Base-by-base conservation (phyloP, 2,113 vertebrate species). In the Hydropotes inermis region DNA sequence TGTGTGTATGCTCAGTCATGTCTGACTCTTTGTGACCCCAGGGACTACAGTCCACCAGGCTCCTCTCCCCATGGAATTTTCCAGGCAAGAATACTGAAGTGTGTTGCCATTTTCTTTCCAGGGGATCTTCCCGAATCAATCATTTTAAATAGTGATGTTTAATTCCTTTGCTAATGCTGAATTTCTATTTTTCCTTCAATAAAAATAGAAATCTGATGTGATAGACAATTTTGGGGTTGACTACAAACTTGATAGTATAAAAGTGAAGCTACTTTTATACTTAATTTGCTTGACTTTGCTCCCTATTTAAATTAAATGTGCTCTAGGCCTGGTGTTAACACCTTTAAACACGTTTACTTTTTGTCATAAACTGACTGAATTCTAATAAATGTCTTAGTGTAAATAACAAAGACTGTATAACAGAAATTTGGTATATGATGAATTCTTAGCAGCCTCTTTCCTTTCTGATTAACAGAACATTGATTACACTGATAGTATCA, bases 251-350 rank as follows among this genome's bases (percentile, higher is more conserved):
- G 92, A 96, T 91, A 92, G 57, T 95, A 12, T 92, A 94, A 97
- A 76, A 94, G 30, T 95, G 95, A 96, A 98, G 60, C 54, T 98
- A 97, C 96, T 98, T 98, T 98, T 97, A 97, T 98, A 97, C 87
- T 94, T 98, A 82, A 97, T 97, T 98, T 98, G 89, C 78, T 84
- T 96, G 82, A 98, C 74, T 94, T 92, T 95, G 55, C 83, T 85
- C 52, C 58, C 45, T 94, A 43, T 67, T 84, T 79, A 95, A 94
- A 83, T 87, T 54, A 81, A 96, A 87, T 91, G 33, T 94, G 23
- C 15, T 91, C 1, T 57, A 87, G 27, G 83, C 50, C 57, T 82
- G 5, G 36, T 87, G 23, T 81, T 92, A 89, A 8, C 15, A 78
- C 45, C 36, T 89, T 88, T 96, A 64, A 17, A 33, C 6, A 84